phyloP scores from a whole-genome alignment of 2,113 vertebrate genomes.

The Parus major region DNA sequence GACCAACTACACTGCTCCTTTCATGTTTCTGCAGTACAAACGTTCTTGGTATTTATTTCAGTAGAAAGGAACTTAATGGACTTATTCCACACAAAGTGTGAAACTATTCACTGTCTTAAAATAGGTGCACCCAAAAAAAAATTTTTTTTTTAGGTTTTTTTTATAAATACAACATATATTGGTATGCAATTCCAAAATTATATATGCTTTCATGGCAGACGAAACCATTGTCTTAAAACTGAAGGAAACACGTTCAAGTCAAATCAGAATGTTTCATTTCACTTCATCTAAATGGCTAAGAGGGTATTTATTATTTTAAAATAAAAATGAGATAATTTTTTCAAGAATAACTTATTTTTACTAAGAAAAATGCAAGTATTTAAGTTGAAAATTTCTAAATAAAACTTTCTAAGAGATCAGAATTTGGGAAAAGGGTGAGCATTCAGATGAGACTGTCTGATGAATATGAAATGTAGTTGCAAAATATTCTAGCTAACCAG shows the following conservation, averaged over 20 bases:
- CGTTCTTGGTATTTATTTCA: not conserved
- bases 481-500: not conserved
- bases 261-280: not conserved
- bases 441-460: not conserved
- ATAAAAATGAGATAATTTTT: not conserved
- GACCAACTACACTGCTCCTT: not conserved
- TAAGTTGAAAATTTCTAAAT: not conserved
- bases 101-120: not conserved
- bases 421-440: not conserved
- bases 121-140: not conserved
- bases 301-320: not conserved
- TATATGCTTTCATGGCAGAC: not conserved
- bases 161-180: not conserved
- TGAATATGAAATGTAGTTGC: not conserved
- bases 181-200: not conserved
- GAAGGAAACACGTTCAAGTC: not conserved
- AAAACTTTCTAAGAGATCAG: not conserved
- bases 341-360: not conserved
- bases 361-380: not conserved
- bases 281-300: not conserved
- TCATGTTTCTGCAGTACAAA: not conserved
- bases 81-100: not conserved
- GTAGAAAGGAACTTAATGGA: not conserved
- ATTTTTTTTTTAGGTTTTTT: not conserved
- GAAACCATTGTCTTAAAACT: not conserved